phyloP scores from a whole-genome alignment of 2,888 invertebrate genomes.

The Lydus trimaculatus region DNA sequence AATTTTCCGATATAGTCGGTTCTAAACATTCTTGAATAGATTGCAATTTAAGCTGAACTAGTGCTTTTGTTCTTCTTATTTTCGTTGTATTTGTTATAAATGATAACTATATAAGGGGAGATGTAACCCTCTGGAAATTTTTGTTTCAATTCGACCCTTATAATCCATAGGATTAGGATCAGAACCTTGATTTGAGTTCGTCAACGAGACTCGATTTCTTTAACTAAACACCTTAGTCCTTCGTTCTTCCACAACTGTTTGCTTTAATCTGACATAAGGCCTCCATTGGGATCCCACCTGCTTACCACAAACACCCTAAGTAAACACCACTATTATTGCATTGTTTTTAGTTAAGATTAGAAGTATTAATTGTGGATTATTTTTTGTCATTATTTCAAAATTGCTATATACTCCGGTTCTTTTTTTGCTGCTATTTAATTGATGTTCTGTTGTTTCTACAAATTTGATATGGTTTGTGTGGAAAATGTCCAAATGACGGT shows the following conservation, averaged over 20 bases:
- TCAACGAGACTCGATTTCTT: conserved; percentile 45
- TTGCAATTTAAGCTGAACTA: neutral
- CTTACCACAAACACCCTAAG: conserved; percentile 48
- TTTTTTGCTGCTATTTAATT: neutral
- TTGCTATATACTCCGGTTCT: neutral
- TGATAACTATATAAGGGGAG: conserved; percentile 29
- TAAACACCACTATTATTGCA: conserved; percentile 49
- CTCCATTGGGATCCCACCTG: conserved; percentile 38
- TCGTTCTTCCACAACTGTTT: neutral
- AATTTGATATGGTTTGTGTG: neutral
- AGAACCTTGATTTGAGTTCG: conserved; percentile 49
- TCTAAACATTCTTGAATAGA: neutral
- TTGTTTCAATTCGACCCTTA: conserved; percentile 47
- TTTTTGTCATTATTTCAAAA: too few relatives aligned
- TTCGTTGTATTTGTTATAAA: conserved; percentile 27
- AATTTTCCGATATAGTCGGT: neutral
- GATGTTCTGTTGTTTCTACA: neutral
- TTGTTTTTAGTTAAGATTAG: conserved; percentile 42
- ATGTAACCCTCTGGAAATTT: conserved; percentile 27
- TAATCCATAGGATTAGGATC: conserved; percentile 45
- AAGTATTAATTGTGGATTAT: conserved; percentile 16
- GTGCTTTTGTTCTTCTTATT: neutral
- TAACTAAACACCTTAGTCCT: conserved; percentile 37
- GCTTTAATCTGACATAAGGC: conserved; percentile 30
- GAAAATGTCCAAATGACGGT: neutral